Evolutionary conservation across 2,797 vertebrate genomes (phyloP).

Genomic region (Muscicapa comitata): DNA sequence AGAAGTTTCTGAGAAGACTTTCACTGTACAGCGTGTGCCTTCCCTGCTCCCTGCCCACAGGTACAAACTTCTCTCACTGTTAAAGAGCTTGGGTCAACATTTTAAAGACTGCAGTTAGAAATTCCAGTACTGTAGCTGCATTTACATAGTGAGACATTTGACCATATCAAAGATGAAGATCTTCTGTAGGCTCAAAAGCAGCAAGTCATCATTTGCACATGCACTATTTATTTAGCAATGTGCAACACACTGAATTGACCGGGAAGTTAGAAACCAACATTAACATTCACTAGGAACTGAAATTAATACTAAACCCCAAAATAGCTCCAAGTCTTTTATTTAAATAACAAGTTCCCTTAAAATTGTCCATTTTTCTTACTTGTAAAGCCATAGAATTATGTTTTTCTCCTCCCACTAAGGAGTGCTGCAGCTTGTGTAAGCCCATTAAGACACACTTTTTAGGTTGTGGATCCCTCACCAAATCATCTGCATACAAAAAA

Average conservation of each 20-base stretch:
- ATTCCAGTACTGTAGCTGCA: not conserved
- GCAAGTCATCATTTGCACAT: not conserved
- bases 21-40: not conserved
- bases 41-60: not conserved
- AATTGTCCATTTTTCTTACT: not conserved
- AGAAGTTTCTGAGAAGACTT: slow-evolving; percentile 14
- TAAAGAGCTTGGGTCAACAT: not conserved
- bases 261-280: not conserved
- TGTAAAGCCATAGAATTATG: not conserved
- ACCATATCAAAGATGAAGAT: not conserved
- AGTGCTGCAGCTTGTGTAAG: not conserved
- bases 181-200: not conserved
- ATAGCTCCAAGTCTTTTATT: not conserved
- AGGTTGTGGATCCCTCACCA: not conserved
- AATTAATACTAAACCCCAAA: not conserved
- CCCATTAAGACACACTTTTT: not conserved
- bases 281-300: not conserved
- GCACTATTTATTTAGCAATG: not conserved
- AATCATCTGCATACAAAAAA: not conserved
- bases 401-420: not conserved
- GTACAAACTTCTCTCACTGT: not conserved
- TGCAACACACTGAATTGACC: not conserved
- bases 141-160: not conserved
- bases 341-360: not conserved
- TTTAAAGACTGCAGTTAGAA: not conserved